Evolutionary conservation across 2,797 vertebrate species (phyloP).

Genomic region (Lophotriccus pileatus): DNA sequence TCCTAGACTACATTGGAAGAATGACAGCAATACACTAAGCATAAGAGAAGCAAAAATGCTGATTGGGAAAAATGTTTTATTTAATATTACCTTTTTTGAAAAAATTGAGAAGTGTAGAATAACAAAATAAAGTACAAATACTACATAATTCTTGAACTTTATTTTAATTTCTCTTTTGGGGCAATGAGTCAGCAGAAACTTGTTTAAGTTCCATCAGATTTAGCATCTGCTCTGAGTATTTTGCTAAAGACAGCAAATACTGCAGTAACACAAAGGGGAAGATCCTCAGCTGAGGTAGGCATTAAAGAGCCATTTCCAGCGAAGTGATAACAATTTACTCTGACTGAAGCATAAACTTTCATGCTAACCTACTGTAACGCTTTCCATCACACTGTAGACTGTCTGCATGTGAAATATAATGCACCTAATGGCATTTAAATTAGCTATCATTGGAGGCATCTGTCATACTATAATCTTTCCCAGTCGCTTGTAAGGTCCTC

Average conservation of each 20-base stretch:
- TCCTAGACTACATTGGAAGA: not conserved
- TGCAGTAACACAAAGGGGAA: not conserved
- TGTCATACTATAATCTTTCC: not conserved
- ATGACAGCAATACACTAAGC: not conserved
- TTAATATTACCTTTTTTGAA: not conserved
- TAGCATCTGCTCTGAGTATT: not conserved
- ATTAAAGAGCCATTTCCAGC: not conserved
- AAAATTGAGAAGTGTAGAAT: not conserved
- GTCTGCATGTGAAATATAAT: conserved; percentile 17
- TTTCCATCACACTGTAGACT: not conserved
- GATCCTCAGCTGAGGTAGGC: not conserved
- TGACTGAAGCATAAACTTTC: not conserved
- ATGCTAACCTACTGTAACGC: not conserved
- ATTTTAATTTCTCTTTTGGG: not conserved
- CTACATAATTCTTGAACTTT: not conserved
- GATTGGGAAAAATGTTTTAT: not conserved
- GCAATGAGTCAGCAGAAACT: not conserved
- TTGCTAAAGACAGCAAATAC: not conserved
- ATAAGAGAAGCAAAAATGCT: not conserved
- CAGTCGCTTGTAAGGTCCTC: not conserved
- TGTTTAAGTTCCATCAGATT: not conserved
- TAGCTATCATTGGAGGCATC: not conserved
- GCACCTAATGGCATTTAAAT: conserved; percentile 28
- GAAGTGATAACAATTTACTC: not conserved
- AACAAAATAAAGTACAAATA: not conserved